Evolutionary conservation across 2,888 invertebrate species (phyloP).

Genomic region (Patella depressa): DNA sequence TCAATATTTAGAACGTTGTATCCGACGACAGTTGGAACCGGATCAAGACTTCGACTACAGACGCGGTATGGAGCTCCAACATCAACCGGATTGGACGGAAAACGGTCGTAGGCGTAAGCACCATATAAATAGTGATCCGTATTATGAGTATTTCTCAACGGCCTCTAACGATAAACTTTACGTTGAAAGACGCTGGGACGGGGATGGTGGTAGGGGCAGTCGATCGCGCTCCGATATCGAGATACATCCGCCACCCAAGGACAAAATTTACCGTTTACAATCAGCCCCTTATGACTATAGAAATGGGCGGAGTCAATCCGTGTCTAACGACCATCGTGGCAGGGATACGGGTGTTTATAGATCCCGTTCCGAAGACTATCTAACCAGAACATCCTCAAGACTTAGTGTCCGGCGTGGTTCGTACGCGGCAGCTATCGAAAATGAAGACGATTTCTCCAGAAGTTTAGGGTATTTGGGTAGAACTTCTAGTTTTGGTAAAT

Average conservation of each 20-base stretch:
- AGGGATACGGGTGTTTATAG: background rate
- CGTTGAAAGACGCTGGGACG: background rate
- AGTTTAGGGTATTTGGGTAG: background rate
- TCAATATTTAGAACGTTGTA: conserved; percentile 6
- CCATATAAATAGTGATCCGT: background rate
- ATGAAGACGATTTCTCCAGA: background rate
- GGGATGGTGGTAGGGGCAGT: background rate
- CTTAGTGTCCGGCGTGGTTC: conserved; percentile 11
- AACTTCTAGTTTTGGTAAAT: background rate
- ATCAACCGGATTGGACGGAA: background rate
- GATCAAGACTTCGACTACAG: background rate
- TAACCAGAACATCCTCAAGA: background rate
- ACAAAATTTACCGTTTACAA: background rate
- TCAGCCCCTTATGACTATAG: background rate
- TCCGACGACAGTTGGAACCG: background rate
- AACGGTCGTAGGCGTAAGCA: background rate
- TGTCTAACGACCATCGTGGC: background rate
- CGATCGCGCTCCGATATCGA: background rate
- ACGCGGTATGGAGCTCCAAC: background rate
- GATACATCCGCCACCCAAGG: no score
- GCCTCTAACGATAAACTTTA: background rate
- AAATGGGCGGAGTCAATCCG: background rate
- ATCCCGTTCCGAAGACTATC: background rate
- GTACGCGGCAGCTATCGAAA: conserved; percentile 16
- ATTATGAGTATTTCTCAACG: background rate